These are phyloP conservation scores for Holothuria leucospilota DNA, from an alignment of 53 echinoderm and acorn worm genomes.

Conservation along the genomic window DNA sequence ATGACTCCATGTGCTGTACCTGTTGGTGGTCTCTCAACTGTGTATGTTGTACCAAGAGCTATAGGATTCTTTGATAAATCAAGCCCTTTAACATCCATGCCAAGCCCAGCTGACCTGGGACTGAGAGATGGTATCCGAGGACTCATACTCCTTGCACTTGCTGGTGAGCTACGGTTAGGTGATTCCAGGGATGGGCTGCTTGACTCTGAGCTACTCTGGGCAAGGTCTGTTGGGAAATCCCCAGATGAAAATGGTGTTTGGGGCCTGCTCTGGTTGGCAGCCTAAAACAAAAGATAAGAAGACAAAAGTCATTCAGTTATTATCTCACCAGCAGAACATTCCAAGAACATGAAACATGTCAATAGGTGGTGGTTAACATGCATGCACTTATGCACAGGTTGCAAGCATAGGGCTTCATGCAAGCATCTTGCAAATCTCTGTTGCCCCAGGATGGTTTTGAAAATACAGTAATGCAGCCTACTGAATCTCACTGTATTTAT, in stretches of 20 bases:
- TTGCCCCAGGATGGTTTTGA: neutral
- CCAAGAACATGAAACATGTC: too few species aligned
- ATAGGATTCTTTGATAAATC: too few species aligned
- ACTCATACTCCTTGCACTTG: constrained; percentile 12
- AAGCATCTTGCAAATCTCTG: neutral
- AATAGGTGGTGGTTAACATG: too few species aligned
- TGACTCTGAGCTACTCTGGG: constrained; percentile 1
- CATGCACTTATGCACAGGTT: too few species aligned
- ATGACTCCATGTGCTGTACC: too few species aligned
- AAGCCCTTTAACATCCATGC: too few species aligned
- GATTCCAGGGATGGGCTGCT: constrained; percentile 4
- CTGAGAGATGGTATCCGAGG: constrained; percentile 24
- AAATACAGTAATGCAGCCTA: neutral
- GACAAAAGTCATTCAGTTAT: too few species aligned
- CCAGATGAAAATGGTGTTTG: neutral
- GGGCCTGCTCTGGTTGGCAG: too few species aligned
- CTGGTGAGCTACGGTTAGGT: constrained; percentile 17
- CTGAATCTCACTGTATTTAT: neutral
- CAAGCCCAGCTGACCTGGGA: neutral
- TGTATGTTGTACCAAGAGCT: too few species aligned
- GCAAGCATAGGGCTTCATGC: neutral
- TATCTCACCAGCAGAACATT: too few species aligned
- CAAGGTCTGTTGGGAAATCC: constrained; percentile 9
- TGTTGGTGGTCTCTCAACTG: too few species aligned
- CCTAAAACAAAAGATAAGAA: too few species aligned